Percentiles rank a stretch among this genome's conserved stretches.
phyloP scores from a whole-genome alignment of 2,888 invertebrate genomes.

The Drosophila engyochracea region DNA sequence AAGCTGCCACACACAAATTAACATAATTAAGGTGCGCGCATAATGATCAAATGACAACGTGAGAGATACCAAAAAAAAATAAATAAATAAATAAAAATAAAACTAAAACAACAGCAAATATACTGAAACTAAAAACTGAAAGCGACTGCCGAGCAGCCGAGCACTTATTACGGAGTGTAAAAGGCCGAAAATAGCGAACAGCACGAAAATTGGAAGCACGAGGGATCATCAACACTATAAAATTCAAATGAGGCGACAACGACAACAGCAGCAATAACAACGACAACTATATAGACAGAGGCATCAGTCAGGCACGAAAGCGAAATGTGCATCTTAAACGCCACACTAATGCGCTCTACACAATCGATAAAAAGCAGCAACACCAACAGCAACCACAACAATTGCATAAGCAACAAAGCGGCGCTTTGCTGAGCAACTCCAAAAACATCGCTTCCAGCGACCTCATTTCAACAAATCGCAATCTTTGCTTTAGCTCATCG shows the following conservation, averaged over 20 bases:
- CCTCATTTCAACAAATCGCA: slow-evolving; percentile 71
- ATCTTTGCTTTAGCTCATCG: slow-evolving; percentile 45
- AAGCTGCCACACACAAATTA: slow-evolving; percentile 57
- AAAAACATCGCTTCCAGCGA: slow-evolving; percentile 52
- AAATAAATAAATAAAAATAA: no score
- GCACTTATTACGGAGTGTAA: slow-evolving; percentile 47
- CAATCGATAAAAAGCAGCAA: slow-evolving; percentile 40
- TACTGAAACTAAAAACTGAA: slow-evolving; percentile 25
- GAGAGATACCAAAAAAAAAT: slow-evolving; percentile 35
- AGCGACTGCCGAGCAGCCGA: slow-evolving; percentile 31
- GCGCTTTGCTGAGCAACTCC: slow-evolving; percentile 26
- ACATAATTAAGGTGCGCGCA: slow-evolving; percentile 70
- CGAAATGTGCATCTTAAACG: slow-evolving; percentile 71
- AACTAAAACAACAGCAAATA: background rate
- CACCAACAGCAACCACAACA: slow-evolving; percentile 25
- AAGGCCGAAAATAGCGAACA: slow-evolving; percentile 40
- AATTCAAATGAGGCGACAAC: slow-evolving; percentile 64
- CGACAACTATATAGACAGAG: slow-evolving; percentile 13
- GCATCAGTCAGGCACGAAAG: slow-evolving; percentile 47
- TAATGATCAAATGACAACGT: slow-evolving; percentile 64
- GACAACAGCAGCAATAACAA: slow-evolving; percentile 10
- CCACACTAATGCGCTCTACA: slow-evolving; percentile 45
- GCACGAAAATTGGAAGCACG: slow-evolving; percentile 27
- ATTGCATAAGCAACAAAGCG: slow-evolving; percentile 61
- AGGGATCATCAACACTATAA: slow-evolving; percentile 55